Base-by-base conservation (phyloP, 2,888 invertebrate genomes). In the Phengaris arion region DNA sequence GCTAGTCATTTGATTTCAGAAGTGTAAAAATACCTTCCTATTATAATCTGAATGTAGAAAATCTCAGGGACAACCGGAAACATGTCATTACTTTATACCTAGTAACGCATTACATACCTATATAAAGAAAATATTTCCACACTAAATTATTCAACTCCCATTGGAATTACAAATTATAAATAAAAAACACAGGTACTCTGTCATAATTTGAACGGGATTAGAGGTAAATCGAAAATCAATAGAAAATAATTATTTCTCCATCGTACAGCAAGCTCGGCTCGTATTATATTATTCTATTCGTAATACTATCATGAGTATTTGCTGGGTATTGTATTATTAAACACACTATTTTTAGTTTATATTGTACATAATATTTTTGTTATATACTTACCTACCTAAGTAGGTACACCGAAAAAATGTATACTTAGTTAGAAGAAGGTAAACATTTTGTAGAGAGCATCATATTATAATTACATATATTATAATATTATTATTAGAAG, bases 221-320 rank as follows among this genome's bases (percentile, higher is more conserved):
- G 69, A 72, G 13, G 35, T 22, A 72, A 72, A 72, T 72, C 72
- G 72, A 72, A 72, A 72, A 72, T 72, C 72, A 35, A 72, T 72
- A 54, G 3, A 52, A 72, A 52, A 72, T 72, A 72, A 72, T 72
- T 72, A 72, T 72, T 54, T 72, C 72, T 22, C 51, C 15, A 70
- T 70, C 69, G 51, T 13, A 22, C 35, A 6, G 22, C 54, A 7
- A 52, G 54, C 72, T 13, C 8, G 54, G 72, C 13, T n/a, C 72
- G 12, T 64, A 12, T 64, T 35, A 22, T 64, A 12, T 35, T 35
- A 64, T n/a, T 7, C 55, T n/a, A 35, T 12, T 35, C 64, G 59
- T 64, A 10, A 64, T 64, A 64, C 35, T 10, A 2, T 64, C 8
- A 6, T 35, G 35, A 35, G 35, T 64, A 35, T 64, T 35, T 64